Evolutionary conservation across 2,797 vertebrate genomes (phyloP).

Genomic region (Allobates femoralis): DNA sequence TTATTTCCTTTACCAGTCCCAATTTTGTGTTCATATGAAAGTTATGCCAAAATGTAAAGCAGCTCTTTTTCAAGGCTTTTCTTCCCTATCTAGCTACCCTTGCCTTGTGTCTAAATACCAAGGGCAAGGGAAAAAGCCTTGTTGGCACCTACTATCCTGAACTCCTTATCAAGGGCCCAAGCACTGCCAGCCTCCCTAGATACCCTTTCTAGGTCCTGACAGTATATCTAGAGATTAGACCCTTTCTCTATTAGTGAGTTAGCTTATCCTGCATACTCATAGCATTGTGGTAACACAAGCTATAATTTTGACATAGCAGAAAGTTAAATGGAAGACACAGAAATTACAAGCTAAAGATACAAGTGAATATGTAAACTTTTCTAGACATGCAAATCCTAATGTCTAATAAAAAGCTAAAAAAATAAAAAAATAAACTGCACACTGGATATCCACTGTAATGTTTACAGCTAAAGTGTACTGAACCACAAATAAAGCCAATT

Average conservation of each 20-base stretch:
- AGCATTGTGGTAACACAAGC: not conserved
- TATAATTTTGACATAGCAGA: not conserved
- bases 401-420: not conserved
- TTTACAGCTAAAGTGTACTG: conserved; percentile 4
- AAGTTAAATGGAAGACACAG: not conserved
- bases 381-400: not conserved
- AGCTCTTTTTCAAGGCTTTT: not conserved
- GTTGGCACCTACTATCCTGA: not conserved
- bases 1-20: not conserved
- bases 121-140: not conserved
- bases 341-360: not conserved
- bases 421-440: not conserved
- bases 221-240: not conserved
- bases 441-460: not conserved
- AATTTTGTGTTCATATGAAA: not conserved
- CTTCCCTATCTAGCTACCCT: not conserved
- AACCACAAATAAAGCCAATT: conserved; percentile 32
- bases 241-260: not conserved
- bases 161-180: not conserved
- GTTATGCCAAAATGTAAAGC: not conserved
- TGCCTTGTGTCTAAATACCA: not conserved
- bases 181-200: not conserved
- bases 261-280: not conserved
- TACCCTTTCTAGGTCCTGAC: not conserved
- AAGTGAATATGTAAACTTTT: not conserved